Conservation (phyloP, 2,113 vertebrate genomes). For the Brachypteracias leptosomus region DNA sequence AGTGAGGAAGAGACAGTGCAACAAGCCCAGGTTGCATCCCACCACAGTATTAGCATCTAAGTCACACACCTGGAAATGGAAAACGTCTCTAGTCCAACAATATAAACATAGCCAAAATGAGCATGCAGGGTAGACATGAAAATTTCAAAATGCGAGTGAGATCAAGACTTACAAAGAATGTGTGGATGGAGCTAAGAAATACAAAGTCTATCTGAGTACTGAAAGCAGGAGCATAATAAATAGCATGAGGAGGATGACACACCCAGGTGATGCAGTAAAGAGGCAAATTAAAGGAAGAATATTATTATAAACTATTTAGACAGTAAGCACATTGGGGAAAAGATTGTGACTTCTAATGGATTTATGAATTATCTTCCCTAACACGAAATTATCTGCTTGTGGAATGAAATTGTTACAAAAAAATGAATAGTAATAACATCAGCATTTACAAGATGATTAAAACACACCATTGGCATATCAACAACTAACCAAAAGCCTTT, state of each 20-base stretch:
- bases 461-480: neutral
- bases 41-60: neutral
- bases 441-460: neutral
- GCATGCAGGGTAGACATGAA: neutral
- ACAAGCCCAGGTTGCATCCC: neutral
- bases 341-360: neutral
- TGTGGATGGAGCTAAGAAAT: neutral
- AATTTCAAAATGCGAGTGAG: neutral
- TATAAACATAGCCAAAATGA: neutral
- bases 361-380: neutral
- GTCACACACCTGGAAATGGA: neutral
- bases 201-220: neutral
- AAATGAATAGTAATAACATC: neutral
- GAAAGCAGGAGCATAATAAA: neutral
- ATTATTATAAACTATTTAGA: neutral
- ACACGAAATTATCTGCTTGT: neutral
- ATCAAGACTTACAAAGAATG: neutral
- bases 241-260: neutral
- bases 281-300: neutral
- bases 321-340: neutral
- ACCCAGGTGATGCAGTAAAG: neutral
- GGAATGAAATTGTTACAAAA: neutral
- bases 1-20: neutral
- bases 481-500: neutral
- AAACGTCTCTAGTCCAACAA: neutral